phyloP scores from a whole-genome alignment of 1,140 invertebrate genomes.

The Battus philenor region DNA sequence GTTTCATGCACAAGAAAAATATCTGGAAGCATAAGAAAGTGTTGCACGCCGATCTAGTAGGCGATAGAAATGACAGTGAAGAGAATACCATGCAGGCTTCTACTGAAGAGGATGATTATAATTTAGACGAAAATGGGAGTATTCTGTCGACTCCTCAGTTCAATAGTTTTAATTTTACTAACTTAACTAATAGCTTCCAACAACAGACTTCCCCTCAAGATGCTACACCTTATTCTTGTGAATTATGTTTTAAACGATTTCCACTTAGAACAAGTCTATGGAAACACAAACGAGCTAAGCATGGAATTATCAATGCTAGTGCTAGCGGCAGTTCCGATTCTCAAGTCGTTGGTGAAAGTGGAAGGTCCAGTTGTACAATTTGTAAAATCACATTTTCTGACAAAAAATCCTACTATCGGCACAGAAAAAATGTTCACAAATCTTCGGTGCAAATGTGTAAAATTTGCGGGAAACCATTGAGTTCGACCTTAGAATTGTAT shows the following conservation, averaged over 20 bases:
- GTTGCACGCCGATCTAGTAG: slow-evolving; percentile 64
- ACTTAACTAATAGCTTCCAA: slow-evolving; percentile 43
- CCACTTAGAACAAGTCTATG: slow-evolving; percentile 68
- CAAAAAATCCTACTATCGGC: slow-evolving; percentile 73
- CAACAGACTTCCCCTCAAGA: slow-evolving; percentile 36
- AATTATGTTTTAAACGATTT: slow-evolving; percentile 69
- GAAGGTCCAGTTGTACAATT: slow-evolving; percentile 71
- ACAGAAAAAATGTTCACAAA: slow-evolving; percentile 72
- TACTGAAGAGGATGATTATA: slow-evolving; percentile 70
- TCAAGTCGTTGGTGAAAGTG: slow-evolving; percentile 22
- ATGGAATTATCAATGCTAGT: slow-evolving; percentile 61
- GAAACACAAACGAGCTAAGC: slow-evolving; percentile 74
- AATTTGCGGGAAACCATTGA: slow-evolving; percentile 69
- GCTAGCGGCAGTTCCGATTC: slow-evolving; percentile 30
- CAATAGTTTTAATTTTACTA: slow-evolving; percentile 68
- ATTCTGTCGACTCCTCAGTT: slow-evolving; percentile 68
- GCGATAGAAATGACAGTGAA: slow-evolving; percentile 54
- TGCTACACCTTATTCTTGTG: slow-evolving; percentile 55
- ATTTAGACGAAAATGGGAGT: slow-evolving; percentile 60
- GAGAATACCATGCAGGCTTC: slow-evolving; percentile 68
- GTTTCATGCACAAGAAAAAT: slow-evolving; percentile 76
- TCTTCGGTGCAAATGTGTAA: slow-evolving; percentile 68
- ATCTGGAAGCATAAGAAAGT: slow-evolving; percentile 76
- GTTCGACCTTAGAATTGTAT: slow-evolving; percentile 65
- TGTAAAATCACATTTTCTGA: slow-evolving; percentile 72